phyloP scores from a whole-genome alignment of 2,113 vertebrate genomes.

The Hiodon alosoides region DNA sequence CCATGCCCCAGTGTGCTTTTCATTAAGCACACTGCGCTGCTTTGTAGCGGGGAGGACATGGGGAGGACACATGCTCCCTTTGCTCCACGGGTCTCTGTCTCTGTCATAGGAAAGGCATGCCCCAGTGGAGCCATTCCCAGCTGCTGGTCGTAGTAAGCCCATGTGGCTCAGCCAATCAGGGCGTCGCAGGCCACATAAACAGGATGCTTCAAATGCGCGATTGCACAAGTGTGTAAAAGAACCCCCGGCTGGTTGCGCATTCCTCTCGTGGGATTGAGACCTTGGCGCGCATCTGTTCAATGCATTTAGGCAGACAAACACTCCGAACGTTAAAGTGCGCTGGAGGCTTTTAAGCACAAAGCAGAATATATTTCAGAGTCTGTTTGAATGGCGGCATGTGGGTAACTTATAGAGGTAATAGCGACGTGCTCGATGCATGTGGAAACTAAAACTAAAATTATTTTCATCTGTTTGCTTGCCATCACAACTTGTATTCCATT shows the following conservation, averaged over 20 bases:
- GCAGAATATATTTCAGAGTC: background rate
- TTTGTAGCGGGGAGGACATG: constrained; percentile 36
- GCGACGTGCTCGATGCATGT: no score
- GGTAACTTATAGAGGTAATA: no score
- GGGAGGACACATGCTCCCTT: constrained; percentile 76
- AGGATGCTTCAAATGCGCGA: constrained; percentile 77
- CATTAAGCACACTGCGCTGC: constrained; percentile 62
- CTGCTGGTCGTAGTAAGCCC: constrained; percentile 76
- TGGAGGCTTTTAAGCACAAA: background rate
- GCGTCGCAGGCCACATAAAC: constrained; percentile 75
- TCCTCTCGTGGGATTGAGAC: constrained; percentile 61
- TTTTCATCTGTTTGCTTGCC: no score
- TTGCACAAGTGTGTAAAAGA: constrained; percentile 72
- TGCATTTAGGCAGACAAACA: constrained; percentile 42
- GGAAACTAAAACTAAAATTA: no score
- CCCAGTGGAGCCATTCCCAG: constrained; percentile 81
- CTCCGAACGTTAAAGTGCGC: constrained; percentile 40
- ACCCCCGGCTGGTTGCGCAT: constrained; percentile 64
- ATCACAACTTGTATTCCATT: no score
- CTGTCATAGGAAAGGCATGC: constrained; percentile 94
- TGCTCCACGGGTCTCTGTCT: constrained; percentile 73
- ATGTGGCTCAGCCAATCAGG: constrained; percentile 70
- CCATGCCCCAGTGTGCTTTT: constrained; percentile 67
- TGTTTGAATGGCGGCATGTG: background rate
- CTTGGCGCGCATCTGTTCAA: constrained; percentile 61